These are phyloP conservation scores for Fragum fragum DNA, from an alignment of 2,888 invertebrate genomes.

Conservation along the genomic window DNA sequence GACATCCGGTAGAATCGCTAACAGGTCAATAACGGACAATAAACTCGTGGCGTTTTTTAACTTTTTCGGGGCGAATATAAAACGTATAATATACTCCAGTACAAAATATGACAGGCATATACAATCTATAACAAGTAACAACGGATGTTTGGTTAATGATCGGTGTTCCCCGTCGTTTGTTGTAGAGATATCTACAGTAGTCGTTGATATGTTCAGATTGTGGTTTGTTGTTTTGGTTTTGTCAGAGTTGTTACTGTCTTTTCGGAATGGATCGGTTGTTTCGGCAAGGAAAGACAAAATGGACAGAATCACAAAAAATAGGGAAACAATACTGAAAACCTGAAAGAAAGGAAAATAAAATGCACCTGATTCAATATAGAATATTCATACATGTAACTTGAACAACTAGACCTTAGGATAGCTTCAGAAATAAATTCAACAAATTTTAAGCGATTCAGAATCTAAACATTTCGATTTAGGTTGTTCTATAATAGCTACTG, in stretches of 20 bases:
- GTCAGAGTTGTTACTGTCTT: constrained; percentile 10
- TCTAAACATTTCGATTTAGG: too few species aligned
- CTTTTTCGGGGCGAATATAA: constrained; percentile 45
- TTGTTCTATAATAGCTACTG: too few species aligned
- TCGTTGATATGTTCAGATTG: neutral
- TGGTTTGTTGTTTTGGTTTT: neutral
- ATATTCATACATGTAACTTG: too few species aligned
- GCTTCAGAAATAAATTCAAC: too few species aligned
- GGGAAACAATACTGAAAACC: constrained; percentile 66
- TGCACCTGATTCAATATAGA: too few species aligned
- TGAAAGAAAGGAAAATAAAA: constrained; percentile 48
- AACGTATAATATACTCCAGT: constrained; percentile 49
- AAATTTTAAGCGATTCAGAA: too few species aligned
- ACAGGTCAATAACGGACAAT: constrained; percentile 60
- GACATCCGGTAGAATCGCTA: constrained; percentile 75
- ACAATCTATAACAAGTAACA: constrained; percentile 56
- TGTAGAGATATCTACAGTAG: neutral
- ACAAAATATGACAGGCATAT: constrained; percentile 60
- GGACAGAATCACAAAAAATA: constrained; percentile 67
- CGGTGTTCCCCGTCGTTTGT: neutral
- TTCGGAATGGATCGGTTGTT: constrained; percentile 46
- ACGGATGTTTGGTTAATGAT: constrained; percentile 52
- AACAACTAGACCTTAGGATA: too few species aligned
- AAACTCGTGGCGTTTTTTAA: constrained; percentile 40
- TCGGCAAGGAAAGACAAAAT: constrained; percentile 68